Base-by-base conservation (phyloP, 2,888 invertebrate species). In the Macrophya alboannulata region DNA sequence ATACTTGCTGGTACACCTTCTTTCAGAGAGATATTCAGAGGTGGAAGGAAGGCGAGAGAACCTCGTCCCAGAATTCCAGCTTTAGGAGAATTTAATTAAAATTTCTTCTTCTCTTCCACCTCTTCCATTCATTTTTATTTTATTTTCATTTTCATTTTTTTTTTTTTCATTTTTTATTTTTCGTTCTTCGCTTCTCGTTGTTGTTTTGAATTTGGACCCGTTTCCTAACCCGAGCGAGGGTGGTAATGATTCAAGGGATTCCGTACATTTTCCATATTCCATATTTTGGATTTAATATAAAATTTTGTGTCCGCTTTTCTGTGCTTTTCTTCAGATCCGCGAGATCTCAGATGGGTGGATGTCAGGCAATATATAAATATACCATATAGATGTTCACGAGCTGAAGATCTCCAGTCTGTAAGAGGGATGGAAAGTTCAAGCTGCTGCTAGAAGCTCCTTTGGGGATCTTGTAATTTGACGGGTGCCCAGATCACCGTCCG, bases 401-500 rank as follows among this genome's bases (percentile, higher is more conserved):
- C 48, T 12, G 48, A 48, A 15, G 15, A 48, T 48, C 48, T 48
- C 48, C 4, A 9, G 25, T 62, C 25, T 17, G 3, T 4, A 12
- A 68, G 17, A 37, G 68, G 37, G 31, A 68, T 31, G 17, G 37
- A 17, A 37, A 37, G 37, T 2, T 37, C 37, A n/a, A 45, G 45
- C 15, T 21, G 45, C 15, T 21, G 45, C 15, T 68, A 12, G 31
- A 17, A 17, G 25, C 15, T 77, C 48, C 51, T 77, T 51, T 51
- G 76, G 51, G 51, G 76, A 77, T 12, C 17, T 0, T 51, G 76
- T 77, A 77, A 77, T 77, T 77, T 77, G 76, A 77, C 76, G 76
- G 76, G 51, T 51, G 48, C 31, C 31, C 76, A 77, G 51, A 77
- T 77, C 76, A 77, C 76, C 76, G 17, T 1, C 5, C 31, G 3